Percentiles rank a stretch among this genome's conserved stretches.
Conservation (phyloP, 2,797 vertebrate genomes). For the Podargus strigoides region DNA sequence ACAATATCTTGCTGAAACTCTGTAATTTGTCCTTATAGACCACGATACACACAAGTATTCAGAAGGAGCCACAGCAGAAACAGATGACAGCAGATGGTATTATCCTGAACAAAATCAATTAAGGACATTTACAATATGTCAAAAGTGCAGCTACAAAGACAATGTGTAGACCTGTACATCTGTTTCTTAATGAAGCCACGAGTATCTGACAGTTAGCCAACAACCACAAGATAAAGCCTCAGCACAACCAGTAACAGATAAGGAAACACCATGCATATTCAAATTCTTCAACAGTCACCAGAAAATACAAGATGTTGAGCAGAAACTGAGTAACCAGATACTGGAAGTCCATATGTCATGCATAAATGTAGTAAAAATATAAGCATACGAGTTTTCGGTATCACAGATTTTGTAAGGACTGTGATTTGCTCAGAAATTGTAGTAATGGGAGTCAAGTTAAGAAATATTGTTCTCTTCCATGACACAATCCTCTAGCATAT, state of each 20-base stretch:
- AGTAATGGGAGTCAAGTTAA: neutral
- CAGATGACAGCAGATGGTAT: conserved; percentile 40
- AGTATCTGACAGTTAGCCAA: conserved; percentile 29
- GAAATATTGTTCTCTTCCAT: neutral
- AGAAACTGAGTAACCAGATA: neutral
- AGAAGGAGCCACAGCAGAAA: neutral
- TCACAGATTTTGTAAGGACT: neutral
- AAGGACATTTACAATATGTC: conserved; percentile 38
- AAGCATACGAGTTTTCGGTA: neutral
- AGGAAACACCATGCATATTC: neutral
- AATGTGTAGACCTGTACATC: conserved; percentile 52
- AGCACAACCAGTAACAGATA: neutral
- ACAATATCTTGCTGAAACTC: neutral
- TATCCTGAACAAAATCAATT: conserved; percentile 46
- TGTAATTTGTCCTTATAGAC: neutral
- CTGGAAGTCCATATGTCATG: neutral
- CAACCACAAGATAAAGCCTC: neutral
- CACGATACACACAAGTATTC: neutral
- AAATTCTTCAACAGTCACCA: neutral
- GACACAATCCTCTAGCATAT: neutral
- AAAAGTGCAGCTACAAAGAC: conserved; percentile 39
- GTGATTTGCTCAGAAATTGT: neutral
- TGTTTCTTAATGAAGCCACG: conserved; percentile 45
- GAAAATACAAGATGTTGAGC: neutral
- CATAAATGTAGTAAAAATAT: conserved; percentile 14